A percentile compares a stretch with the other conserved stretches of the same genome.
Evolutionary conservation across 64 coral and sea anemone genomes (phyloP).

Genomic region (Montipora sp.): DNA sequence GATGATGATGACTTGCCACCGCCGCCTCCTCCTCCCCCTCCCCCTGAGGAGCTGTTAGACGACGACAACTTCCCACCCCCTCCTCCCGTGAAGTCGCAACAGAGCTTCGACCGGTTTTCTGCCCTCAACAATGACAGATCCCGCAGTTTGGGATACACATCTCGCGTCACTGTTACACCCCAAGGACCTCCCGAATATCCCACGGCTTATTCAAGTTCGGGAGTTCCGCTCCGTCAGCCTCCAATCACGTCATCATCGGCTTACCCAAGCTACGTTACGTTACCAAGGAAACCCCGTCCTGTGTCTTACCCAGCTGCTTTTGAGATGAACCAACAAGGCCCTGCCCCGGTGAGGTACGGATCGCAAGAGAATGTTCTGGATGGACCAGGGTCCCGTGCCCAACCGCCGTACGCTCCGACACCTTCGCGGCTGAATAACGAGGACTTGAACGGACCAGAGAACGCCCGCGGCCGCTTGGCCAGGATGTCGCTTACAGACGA

Average conservation of each 20-base stretch:
- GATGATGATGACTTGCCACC: constrained; percentile 67
- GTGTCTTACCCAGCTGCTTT: constrained; percentile 59
- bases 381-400: constrained; percentile 21
- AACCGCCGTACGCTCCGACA: constrained; percentile 40
- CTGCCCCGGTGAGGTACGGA: constrained; percentile 28
- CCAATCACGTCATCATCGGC: constrained; percentile 53
- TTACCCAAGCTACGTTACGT: constrained; percentile 45
- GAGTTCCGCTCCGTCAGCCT: constrained; percentile 32
- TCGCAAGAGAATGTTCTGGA: constrained; percentile 56
- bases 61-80: constrained; percentile 68
- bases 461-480: constrained; percentile 56
- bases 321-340: constrained; percentile 49
- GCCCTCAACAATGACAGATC: constrained; percentile 43
- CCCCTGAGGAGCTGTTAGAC: constrained; percentile 61
- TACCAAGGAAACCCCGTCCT: constrained; percentile 53
- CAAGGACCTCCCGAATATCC: neutral
- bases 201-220: neutral
- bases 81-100: constrained; percentile 50
- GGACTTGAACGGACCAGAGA: constrained; percentile 37
- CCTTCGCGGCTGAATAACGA: constrained; percentile 59
- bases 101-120: constrained; percentile 15
- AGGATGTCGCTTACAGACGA: constrained; percentile 83
- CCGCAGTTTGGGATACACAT: constrained; percentile 47
- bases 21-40: constrained; percentile 76
- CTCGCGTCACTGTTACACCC: neutral